Evolutionary conservation across 2,113 vertebrate species (phyloP).

Genomic region (Podarcis muralis): DNA sequence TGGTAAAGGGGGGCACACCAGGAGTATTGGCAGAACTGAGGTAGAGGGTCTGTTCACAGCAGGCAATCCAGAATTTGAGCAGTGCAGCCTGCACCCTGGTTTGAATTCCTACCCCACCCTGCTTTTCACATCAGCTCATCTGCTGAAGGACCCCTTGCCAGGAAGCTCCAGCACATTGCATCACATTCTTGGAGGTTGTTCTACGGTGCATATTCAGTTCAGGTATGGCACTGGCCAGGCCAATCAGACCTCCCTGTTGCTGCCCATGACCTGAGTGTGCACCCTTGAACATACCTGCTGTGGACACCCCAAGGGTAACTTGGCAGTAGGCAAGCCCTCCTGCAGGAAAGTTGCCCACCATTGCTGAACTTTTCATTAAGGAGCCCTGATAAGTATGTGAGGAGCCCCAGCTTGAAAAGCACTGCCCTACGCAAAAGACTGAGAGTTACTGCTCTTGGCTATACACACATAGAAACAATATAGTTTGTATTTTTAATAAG

Average conservation of each 20-base stretch:
- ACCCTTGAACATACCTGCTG: not conserved
- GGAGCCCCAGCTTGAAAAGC: conserved; percentile 14
- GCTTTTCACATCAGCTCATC: not conserved
- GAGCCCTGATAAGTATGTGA: not conserved
- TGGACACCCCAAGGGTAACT: not conserved
- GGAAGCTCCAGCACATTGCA: not conserved
- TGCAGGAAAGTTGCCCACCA: not conserved
- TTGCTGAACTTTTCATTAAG: not conserved
- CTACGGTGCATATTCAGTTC: not conserved
- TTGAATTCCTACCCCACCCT: not conserved
- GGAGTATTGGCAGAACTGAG: not conserved
- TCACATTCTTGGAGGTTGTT: not conserved
- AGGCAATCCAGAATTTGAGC: not conserved
- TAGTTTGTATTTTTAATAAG: conserved; percentile 59
- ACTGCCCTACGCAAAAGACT: conserved; percentile 29
- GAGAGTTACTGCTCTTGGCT: conserved; percentile 54
- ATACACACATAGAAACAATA: conserved; percentile 50
- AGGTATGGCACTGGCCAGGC: not conserved
- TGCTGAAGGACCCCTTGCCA: not conserved
- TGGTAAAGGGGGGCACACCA: not conserved
- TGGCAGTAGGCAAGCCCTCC: not conserved
- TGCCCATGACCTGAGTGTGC: not conserved
- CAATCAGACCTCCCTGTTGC: not conserved
- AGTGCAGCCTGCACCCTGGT: not conserved
- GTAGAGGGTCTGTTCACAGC: not conserved